Evolutionary conservation across 2,797 vertebrate genomes (phyloP).

Genomic region (Semotilus atromaculatus): DNA sequence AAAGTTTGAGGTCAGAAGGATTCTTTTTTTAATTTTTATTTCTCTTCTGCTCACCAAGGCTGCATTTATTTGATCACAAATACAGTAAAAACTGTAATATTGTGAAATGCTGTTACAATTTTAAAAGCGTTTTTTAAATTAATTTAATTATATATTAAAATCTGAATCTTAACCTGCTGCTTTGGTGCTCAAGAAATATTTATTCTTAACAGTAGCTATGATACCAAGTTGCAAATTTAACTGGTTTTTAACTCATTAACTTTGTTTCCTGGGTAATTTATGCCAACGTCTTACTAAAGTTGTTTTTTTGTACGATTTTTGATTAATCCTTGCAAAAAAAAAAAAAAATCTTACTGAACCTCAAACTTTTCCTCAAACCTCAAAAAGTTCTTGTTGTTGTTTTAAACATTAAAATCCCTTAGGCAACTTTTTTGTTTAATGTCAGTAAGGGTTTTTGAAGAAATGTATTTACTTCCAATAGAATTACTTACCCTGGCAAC

Average conservation of each 20-base stretch:
- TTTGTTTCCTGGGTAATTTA: not conserved
- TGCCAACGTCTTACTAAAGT: not conserved
- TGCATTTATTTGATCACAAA: not conserved
- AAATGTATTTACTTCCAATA: not conserved
- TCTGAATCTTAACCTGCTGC: not conserved
- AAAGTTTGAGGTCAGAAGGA: not conserved
- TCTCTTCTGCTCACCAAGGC: not conserved
- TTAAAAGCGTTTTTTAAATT: not conserved
- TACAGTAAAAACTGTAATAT: not conserved
- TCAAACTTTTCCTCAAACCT: not conserved
- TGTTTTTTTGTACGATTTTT: too few species aligned
- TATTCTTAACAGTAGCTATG: not conserved
- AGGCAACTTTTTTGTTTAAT: not conserved
- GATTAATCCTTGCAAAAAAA: too few species aligned
- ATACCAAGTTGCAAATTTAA: not conserved
- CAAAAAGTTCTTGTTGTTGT: too few species aligned
- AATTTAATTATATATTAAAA: not conserved
- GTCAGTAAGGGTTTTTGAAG: not conserved
- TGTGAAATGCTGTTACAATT: not conserved
- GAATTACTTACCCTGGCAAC: not conserved
- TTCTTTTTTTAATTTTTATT: too few species aligned
- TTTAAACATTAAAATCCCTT: not conserved
- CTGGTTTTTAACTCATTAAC: not conserved
- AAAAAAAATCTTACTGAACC: too few species aligned
- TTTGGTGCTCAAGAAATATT: not conserved